These are phyloP conservation scores for Cacatua alba DNA, from an alignment of 2,113 vertebrate species.

Conservation along the genomic window DNA sequence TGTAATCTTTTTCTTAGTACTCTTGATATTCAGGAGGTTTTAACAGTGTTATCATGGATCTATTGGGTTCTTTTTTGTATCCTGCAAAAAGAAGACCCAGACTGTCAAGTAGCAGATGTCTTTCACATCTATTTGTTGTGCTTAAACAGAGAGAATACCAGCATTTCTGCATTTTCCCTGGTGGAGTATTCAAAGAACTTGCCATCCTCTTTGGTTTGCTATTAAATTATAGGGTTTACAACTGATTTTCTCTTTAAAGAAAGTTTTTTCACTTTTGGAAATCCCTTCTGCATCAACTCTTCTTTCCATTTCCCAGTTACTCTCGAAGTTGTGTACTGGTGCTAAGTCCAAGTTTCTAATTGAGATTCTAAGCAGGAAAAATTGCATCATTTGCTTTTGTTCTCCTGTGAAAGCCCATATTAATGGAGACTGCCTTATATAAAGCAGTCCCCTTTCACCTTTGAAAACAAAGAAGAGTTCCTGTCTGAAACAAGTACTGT, in stretches of 20 bases:
- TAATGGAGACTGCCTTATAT: background rate
- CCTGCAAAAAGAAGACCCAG: background rate
- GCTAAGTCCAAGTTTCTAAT: constrained; percentile 47
- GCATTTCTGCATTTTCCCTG: background rate
- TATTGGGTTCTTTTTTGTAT: background rate
- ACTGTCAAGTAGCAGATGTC: background rate
- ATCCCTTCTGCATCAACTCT: background rate
- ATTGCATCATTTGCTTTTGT: constrained; percentile 51
- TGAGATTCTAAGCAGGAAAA: constrained; percentile 63
- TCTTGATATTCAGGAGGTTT: background rate
- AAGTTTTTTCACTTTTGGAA: background rate
- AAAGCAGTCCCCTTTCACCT: constrained; percentile 31
- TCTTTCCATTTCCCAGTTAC: background rate
- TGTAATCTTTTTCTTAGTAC: background rate
- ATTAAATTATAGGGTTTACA: background rate
- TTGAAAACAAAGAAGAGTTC: constrained; percentile 16
- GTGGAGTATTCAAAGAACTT: background rate
- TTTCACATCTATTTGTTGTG: background rate
- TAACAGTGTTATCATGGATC: background rate
- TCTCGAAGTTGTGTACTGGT: background rate
- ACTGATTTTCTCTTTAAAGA: background rate
- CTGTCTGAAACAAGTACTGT: background rate
- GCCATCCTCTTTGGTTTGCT: background rate
- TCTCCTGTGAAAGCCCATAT: constrained; percentile 21
- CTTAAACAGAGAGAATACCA: background rate